Evolutionary conservation across 2,113 vertebrate species (phyloP), one percentile per base, ranked within the genome.

Genomic region (Okapia johnstoni): DNA sequence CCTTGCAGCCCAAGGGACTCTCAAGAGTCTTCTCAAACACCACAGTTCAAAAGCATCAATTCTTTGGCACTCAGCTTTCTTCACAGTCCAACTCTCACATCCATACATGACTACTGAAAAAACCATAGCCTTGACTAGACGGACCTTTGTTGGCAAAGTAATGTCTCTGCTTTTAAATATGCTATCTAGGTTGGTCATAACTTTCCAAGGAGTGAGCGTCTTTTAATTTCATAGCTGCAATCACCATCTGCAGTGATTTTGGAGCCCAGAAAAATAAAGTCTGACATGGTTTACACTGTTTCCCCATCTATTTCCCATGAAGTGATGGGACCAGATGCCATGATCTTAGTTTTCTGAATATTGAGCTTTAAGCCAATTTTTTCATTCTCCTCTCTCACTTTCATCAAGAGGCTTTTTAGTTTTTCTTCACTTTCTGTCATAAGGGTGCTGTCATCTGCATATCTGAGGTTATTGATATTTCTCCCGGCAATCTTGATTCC

Each of bases 401-500:
- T 63, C 61, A 63, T 63, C 61, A 63, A 33, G 15, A 63, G 1
- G 15, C 30, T 63, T 15, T 63, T 63, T 33, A 63, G 30, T 33
- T 63, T 3, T 4, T 63, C 60, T 63, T 63, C 60, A 63, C 7
- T 33, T 63, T 63, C 30, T 33, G 15, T 30, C 30, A 63, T 33
- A 63, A 63, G 30, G 60, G 30, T 63, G 30, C 30, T 33, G 3
- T 63, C 30, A 63, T 63, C 28, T 33, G 26, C 60, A 33, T 33
- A 33, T 63, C 15, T 33, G 30, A 63, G 7, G 60, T 63, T 8
- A 63, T 8, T 63, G 60, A 33, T 63, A 33, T 63, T 63, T 33
- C 30, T 63, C 30, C 60, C 0, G 0, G 60, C 6, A 33, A 33
- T 63, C 60, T 8, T 33, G 60, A 63, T 33, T 63, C 1, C 30